A percentile compares a stretch with the other conserved stretches of the same genome.
phyloP scores from a whole-genome alignment of 1,140 invertebrate species.

The Phymastichus coffea region DNA sequence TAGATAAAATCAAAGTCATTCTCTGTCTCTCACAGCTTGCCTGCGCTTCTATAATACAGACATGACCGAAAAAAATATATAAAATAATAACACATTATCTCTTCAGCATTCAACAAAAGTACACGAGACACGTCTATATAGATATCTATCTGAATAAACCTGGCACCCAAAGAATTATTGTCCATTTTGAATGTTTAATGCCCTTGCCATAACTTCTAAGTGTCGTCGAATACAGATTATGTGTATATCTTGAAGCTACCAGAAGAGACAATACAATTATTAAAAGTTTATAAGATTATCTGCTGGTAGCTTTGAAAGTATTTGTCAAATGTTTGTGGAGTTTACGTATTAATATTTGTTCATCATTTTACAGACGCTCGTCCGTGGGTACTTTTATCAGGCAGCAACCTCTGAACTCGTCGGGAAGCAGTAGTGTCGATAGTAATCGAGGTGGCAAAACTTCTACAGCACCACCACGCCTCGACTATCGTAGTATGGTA shows the following conservation, averaged over 20 bases:
- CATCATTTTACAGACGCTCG: constrained; percentile 63
- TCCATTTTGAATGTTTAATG: constrained; percentile 15
- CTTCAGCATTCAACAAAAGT: neutral
- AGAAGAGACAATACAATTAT: neutral
- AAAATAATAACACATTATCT: constrained; percentile 12
- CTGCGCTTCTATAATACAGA: constrained; percentile 19
- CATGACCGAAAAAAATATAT: constrained; percentile 5
- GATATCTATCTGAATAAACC: neutral
- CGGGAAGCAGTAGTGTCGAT: constrained; percentile 55
- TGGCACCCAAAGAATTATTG: neutral
- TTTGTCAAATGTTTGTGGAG: too few species aligned
- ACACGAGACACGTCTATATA: constrained; percentile 13
- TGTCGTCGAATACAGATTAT: neutral
- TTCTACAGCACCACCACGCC: constrained; percentile 64
- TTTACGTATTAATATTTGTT: neutral
- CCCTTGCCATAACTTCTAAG: neutral
- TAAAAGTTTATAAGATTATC: neutral
- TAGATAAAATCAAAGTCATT: constrained; percentile 3
- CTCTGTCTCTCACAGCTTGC: constrained; percentile 11
- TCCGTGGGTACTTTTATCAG: constrained; percentile 78
- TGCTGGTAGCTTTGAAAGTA: constrained; percentile 6
- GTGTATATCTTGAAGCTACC: constrained; percentile 12
- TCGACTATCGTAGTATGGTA: constrained; percentile 89
- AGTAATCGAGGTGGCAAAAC: constrained; percentile 62
- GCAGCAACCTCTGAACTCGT: constrained; percentile 56